These are phyloP conservation scores for Tauraco erythrolophus DNA, from an alignment of 2,113 vertebrate genomes.

Conservation along the genomic window DNA sequence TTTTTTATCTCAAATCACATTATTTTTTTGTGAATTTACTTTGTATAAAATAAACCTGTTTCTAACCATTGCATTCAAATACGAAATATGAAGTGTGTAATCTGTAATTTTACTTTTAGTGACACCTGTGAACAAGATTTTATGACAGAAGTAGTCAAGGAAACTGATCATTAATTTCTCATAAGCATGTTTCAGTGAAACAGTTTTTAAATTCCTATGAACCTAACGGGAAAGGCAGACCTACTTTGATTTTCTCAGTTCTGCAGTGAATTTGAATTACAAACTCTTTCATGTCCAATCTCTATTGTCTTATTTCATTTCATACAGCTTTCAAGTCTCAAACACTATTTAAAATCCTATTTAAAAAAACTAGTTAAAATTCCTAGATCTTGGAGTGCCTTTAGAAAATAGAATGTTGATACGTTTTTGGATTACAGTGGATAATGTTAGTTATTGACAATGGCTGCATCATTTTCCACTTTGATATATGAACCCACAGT, in stretches of 20 bases:
- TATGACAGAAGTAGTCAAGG: not conserved
- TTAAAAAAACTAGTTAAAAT: not conserved
- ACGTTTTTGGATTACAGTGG: not conserved
- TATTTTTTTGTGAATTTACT: not conserved
- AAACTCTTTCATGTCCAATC: not conserved
- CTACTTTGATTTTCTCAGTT: not conserved
- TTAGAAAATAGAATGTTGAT: not conserved
- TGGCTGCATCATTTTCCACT: fast-evolving
- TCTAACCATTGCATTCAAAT: not conserved
- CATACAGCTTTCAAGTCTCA: not conserved
- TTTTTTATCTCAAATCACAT: not conserved
- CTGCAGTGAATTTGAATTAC: not conserved
- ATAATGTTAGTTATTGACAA: not conserved
- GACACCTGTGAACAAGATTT: not conserved
- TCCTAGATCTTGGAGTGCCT: not conserved
- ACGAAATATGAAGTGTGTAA: not conserved
- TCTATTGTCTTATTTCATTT: not conserved
- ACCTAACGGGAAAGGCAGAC: not conserved
- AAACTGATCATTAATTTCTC: not conserved
- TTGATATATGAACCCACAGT: not conserved
- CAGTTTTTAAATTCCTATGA: not conserved
- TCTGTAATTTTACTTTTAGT: not conserved
- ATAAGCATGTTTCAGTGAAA: not conserved
- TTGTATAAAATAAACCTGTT: not conserved
- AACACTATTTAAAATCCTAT: not conserved